phyloP scores from a whole-genome alignment of 2,888 invertebrate genomes.

The Aplocera efformata region DNA sequence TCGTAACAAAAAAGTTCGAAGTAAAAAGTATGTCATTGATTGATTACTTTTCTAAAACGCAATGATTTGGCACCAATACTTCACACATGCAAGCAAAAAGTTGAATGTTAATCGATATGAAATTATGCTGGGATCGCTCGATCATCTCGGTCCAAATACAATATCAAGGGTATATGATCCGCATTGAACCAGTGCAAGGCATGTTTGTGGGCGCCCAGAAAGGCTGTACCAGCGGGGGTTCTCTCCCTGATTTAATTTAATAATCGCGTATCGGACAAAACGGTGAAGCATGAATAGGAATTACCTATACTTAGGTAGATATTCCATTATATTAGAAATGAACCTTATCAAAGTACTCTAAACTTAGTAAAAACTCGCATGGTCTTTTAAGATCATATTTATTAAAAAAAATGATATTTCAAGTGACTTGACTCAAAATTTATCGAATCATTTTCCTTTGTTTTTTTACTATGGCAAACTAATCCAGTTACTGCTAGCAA shows the following conservation, averaged over 20 bases:
- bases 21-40: too few relatives aligned
- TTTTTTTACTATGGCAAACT: too few relatives aligned
- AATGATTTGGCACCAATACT: background rate
- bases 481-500: background rate
- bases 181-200: slow-evolving; percentile 39
- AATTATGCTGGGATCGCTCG: slow-evolving; percentile 32
- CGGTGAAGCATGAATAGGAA: slow-evolving; percentile 24
- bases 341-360: slow-evolving; percentile 16
- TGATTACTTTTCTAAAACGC: background rate
- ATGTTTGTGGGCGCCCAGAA: slow-evolving; percentile 52
- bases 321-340: slow-evolving; percentile 22
- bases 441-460: too few relatives aligned
- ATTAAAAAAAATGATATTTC: too few relatives aligned
- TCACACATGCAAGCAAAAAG: slow-evolving; percentile 4
- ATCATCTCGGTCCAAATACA: slow-evolving; percentile 50
- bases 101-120: slow-evolving; percentile 20
- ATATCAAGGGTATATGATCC: too few relatives aligned
- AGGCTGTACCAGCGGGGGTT: slow-evolving; percentile 51
- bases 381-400: too few relatives aligned
- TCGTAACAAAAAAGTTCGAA: too few relatives aligned
- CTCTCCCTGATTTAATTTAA: slow-evolving; percentile 60
- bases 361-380: too few relatives aligned
- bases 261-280: slow-evolving; percentile 51
- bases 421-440: too few relatives aligned
- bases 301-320: slow-evolving; percentile 11